phyloP scores from a whole-genome alignment of 92 coral and sea anemone species.

The Actinostola sp. region DNA sequence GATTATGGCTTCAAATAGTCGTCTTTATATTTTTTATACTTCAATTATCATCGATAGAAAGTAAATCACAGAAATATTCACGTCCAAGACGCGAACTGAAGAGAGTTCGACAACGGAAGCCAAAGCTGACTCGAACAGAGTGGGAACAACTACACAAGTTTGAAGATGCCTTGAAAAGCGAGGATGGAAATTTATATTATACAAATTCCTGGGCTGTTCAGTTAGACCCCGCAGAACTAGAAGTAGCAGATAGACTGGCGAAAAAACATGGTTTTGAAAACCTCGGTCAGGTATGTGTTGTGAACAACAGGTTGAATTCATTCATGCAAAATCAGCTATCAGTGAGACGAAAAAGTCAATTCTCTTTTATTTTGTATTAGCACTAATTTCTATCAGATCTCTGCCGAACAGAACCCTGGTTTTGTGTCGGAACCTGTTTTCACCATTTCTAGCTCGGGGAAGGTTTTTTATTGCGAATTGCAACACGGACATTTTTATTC shows the following conservation, averaged over 20 bases:
- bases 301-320: conserved; percentile 3
- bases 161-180: conserved; percentile 95
- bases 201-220: conserved; percentile 98
- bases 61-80: conserved; percentile 13
- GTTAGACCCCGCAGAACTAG: conserved; percentile 90
- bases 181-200: conserved; percentile 81
- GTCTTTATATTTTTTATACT: conserved; percentile 29
- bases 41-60: conserved; percentile 32
- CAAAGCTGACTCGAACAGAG: conserved; percentile 74
- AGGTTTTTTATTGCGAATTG: too few relatives aligned
- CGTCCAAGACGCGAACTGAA: conserved; percentile 27
- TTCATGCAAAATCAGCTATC: background rate
- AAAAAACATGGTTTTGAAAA: conserved; percentile 92
- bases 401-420: too few relatives aligned
- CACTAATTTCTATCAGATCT: background rate
- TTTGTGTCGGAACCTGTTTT: too few relatives aligned
- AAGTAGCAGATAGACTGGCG: conserved; percentile 93
- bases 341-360: background rate
- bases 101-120: conserved; percentile 43
- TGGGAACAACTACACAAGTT: conserved; percentile 94
- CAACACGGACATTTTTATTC: too few relatives aligned
- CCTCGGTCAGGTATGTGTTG: conserved; percentile 85
- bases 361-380: background rate
- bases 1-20: conserved; percentile 29
- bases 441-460: too few relatives aligned